Conservation (phyloP, 2,888 invertebrate species). For the Cistogaster globosa region DNA sequence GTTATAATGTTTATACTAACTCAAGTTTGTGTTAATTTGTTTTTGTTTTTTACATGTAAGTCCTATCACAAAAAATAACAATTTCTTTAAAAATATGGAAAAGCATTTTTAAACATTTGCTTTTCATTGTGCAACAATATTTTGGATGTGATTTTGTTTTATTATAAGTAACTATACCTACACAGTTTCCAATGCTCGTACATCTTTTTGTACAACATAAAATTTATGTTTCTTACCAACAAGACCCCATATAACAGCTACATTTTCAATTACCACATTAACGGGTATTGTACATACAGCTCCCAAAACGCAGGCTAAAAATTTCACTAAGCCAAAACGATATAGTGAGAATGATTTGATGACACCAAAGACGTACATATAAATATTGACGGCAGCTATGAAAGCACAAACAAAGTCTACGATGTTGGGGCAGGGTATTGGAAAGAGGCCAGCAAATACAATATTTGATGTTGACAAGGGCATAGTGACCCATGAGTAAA, state of each 20-base stretch:
- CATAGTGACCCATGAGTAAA: slow-evolving; percentile 98
- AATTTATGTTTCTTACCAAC: slow-evolving; percentile 98
- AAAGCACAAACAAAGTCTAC: slow-evolving; percentile 95
- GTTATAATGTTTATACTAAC: slow-evolving; percentile 47
- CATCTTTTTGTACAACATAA: slow-evolving; percentile 97
- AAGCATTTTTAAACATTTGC: slow-evolving; percentile 48
- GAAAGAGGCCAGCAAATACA: slow-evolving; percentile 91
- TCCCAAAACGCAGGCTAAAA: slow-evolving; percentile 91
- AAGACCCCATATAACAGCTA: slow-evolving; percentile 97
- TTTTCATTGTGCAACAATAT: slow-evolving; percentile 62
- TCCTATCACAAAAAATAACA: slow-evolving; percentile 70
- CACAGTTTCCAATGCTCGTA: slow-evolving; percentile 86
- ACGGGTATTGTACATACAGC: slow-evolving; percentile 96
- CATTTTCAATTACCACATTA: slow-evolving; percentile 96
- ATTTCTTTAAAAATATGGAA: slow-evolving; percentile 45
- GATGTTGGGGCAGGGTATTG: slow-evolving; percentile 92
- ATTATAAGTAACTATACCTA: slow-evolving; percentile 66
- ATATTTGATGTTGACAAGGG: slow-evolving; percentile 96
- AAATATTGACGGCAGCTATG: slow-evolving; percentile 96
- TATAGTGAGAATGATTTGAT: slow-evolving; percentile 96
- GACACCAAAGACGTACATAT: slow-evolving; percentile 99
- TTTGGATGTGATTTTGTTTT: slow-evolving; percentile 54
- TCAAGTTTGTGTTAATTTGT: slow-evolving; percentile 44
- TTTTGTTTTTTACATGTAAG: slow-evolving; percentile 47
- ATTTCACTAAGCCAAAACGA: slow-evolving; percentile 91